phyloP scores from a whole-genome alignment of 2,113 vertebrate genomes.

The Grammomys surdaster region DNA sequence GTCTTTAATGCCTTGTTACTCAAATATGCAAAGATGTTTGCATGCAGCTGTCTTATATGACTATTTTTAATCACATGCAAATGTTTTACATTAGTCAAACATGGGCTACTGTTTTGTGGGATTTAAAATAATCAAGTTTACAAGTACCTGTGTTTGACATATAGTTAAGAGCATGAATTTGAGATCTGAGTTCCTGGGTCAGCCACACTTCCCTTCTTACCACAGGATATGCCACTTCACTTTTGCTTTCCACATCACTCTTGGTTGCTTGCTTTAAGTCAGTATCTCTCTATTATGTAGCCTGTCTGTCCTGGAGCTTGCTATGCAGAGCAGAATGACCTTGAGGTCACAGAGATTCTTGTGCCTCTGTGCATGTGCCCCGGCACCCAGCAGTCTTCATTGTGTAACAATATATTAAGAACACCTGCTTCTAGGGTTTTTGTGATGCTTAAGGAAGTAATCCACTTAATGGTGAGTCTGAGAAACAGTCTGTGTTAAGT shows the following conservation, averaged over 20 bases:
- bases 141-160: not conserved
- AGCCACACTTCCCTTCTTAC: not conserved
- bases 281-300: not conserved
- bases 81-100: conserved; percentile 12
- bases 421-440: not conserved
- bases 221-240: not conserved
- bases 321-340: not conserved
- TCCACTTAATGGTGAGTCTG: conserved; percentile 14
- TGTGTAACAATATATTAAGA: not conserved
- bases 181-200: not conserved
- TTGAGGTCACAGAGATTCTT: not conserved
- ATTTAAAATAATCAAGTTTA: conserved; percentile 22
- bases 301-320: not conserved
- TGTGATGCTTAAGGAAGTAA: conserved; percentile 51
- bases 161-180: not conserved
- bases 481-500: not conserved
- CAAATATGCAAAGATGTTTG: not conserved
- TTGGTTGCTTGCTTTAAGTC: not conserved
- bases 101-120: not conserved
- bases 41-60: not conserved
- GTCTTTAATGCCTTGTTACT: not conserved
- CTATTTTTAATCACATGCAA: not conserved
- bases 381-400: not conserved
- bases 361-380: not conserved
- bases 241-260: conserved; percentile 38